These are phyloP conservation scores for Arvicanthis niloticus DNA, from an alignment of 2,113 vertebrate species.

Conservation along the genomic window DNA sequence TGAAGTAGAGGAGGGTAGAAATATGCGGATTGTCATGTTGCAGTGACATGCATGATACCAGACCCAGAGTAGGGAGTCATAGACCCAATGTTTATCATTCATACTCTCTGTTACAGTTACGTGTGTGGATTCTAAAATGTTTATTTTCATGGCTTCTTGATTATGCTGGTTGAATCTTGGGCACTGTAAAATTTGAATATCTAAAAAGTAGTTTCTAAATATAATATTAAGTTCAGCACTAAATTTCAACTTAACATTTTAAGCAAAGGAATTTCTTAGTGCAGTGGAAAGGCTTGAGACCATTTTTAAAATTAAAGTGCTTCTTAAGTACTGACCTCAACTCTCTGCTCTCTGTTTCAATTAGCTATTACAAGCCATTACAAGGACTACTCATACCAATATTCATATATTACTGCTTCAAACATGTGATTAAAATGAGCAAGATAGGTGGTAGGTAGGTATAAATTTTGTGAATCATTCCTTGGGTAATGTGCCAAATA, in stretches of 20 bases:
- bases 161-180: background rate
- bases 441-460: background rate
- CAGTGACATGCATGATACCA: background rate
- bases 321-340: background rate
- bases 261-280: constrained; percentile 45
- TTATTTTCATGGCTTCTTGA: constrained; percentile 51
- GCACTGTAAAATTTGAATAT: background rate
- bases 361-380: background rate
- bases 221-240: background rate
- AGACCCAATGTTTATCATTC: background rate
- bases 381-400: background rate
- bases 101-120: background rate
- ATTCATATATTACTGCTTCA: background rate
- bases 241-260: constrained; percentile 29
- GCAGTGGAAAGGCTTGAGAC: background rate
- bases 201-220: constrained; percentile 27
- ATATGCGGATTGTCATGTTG: background rate
- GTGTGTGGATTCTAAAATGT: background rate
- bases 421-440: constrained; percentile 17
- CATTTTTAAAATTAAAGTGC: constrained; percentile 40
- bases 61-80: background rate
- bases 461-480: constrained; percentile 43
- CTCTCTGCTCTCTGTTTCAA: constrained; percentile 35
- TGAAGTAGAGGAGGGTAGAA: background rate
- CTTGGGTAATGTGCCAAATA: background rate